Evolutionary conservation across 2,797 vertebrate species (phyloP), one percentile per base, ranked within the genome.

Genomic region (Falco rusticolus): DNA sequence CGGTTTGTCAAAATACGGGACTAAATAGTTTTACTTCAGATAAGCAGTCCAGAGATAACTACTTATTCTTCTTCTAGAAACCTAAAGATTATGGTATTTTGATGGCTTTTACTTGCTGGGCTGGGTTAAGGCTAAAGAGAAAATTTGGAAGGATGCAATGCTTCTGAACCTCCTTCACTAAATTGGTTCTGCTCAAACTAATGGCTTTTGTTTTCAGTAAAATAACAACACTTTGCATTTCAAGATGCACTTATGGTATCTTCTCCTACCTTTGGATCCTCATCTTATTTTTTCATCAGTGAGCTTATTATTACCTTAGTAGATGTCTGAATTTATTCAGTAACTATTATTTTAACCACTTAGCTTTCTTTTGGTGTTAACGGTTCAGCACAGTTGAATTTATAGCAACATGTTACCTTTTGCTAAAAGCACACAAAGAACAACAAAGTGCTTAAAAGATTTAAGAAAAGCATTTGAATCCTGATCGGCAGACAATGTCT

Each of bases 291-390:
- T 61, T n/a, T 34, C 29, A 82, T n/a, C 41, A 56, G 19, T 28
- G 68, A 68, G 39, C 16, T 82, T 76, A 26, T 91, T 94, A 75
- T 80, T 92, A 70, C 47, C 60, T 28, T 63, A 83, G 43, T 24
- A 89, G 25, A 53, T 70, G 10, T 34, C 78, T 66, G 33, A 64
- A 87, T 56, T 77, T 77, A 66, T 61, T 76, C 54, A 77, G 25
- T 54, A 84, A 75, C 29, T 85, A 48, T 66, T 80, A 85, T 91
- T 89, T 93, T 93, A 95, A 77, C 37, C 57, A 65, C 31, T 56
- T 41, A 56, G 24, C 29, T 53, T 93, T 71, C 64, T 85, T 75
- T 60, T 56, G n/a, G 47, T 57, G 21, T 81, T 81, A 76, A 57
- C 37, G 56, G 39, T 56, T 64, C 65, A 87, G 50, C 70, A 72